phyloP scores from a whole-genome alignment of 2,797 vertebrate genomes.

The Tokudaia muenninki region DNA sequence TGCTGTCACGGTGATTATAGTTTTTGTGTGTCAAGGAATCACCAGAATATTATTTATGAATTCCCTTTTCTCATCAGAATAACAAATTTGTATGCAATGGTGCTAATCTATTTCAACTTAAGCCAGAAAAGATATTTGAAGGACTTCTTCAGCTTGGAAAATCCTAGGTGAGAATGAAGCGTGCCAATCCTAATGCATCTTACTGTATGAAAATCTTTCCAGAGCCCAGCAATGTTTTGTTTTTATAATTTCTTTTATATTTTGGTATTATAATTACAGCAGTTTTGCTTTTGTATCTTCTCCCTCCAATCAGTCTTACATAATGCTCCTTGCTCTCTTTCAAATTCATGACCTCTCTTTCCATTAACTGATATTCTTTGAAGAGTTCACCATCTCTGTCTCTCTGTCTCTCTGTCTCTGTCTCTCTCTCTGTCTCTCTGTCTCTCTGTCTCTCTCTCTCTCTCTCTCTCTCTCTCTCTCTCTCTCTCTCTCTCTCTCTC shows the following conservation, averaged over 20 bases:
- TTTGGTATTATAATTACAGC: background rate
- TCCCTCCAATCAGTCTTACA: background rate
- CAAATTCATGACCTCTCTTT: background rate
- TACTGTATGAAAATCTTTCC: accelerated
- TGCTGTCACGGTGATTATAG: background rate
- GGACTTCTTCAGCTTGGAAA: too few species aligned
- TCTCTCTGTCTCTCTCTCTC: background rate
- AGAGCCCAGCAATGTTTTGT: background rate
- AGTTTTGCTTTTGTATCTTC: background rate
- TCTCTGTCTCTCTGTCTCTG: background rate
- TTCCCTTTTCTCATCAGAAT: background rate
- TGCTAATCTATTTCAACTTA: background rate
- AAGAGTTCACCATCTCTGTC: accelerated
- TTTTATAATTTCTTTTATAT: background rate
- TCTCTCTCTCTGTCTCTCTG: background rate
- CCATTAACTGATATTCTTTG: background rate
- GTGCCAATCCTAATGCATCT: background rate
- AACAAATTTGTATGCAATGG: background rate
- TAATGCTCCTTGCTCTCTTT: background rate
- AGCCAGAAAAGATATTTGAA: background rate
- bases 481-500: background rate
- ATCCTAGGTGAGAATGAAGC: background rate
- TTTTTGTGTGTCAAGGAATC: background rate
- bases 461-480: background rate
- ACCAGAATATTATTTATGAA: background rate